A percentile compares a stretch with the other conserved stretches of the same genome.
phyloP scores from a whole-genome alignment of 2,888 invertebrate genomes.

The Diplolepis rosae region DNA sequence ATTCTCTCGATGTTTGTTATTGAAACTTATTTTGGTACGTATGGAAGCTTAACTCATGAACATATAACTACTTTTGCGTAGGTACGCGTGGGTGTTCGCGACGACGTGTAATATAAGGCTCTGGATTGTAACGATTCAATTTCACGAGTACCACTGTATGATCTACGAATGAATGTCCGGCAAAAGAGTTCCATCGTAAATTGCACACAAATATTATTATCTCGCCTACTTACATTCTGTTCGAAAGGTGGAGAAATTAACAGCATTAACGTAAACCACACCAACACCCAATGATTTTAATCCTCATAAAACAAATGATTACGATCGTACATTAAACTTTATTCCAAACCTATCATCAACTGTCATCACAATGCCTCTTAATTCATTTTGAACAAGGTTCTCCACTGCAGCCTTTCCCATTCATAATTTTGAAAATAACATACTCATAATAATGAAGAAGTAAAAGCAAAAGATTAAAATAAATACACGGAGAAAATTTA shows the following conservation, averaged over 20 bases:
- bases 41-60: not conserved
- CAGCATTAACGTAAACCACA: not conserved
- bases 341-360: not conserved
- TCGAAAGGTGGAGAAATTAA: not conserved
- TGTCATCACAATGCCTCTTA: not conserved
- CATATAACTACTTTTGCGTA: not conserved
- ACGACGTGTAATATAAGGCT: constrained; percentile 61
- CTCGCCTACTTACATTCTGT: constrained; percentile 12
- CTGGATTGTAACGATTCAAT: constrained; percentile 58
- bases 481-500: too few species aligned
- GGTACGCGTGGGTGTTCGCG: constrained; percentile 55
- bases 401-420: too few species aligned
- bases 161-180: constrained; percentile 4
- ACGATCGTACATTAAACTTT: not conserved
- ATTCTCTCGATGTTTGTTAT: not conserved
- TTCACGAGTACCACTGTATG: constrained; percentile 48
- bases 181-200: not conserved
- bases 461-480: too few species aligned
- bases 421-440: too few species aligned
- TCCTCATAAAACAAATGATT: not conserved
- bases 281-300: not conserved
- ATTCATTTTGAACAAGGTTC: too few species aligned
- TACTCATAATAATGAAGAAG: too few species aligned
- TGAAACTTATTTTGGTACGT: not conserved
- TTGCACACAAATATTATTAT: not conserved